Evolutionary conservation across 2,113 vertebrate genomes (phyloP).

Genomic region (Genyomyrus donnyi): DNA sequence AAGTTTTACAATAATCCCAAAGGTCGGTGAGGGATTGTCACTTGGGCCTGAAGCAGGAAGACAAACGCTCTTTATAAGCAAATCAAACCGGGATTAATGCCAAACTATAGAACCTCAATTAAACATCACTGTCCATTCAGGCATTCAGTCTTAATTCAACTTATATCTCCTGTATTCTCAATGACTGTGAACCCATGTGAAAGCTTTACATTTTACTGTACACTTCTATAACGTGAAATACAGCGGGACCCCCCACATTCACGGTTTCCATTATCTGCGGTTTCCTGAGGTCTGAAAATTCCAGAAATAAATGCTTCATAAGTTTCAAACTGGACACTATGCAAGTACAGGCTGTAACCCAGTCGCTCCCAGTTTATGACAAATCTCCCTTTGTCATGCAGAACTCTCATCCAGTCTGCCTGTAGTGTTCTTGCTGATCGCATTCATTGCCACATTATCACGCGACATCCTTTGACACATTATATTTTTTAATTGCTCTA

Average conservation of each 20-base stretch:
- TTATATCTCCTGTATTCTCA: background rate
- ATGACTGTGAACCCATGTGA: background rate
- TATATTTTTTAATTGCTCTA: background rate
- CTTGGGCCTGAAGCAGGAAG: background rate
- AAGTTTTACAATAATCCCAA: constrained; percentile 36
- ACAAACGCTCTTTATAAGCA: background rate
- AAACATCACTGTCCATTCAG: background rate
- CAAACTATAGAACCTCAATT: background rate
- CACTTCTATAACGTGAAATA: background rate
- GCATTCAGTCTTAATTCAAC: background rate
- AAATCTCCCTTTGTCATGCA: background rate
- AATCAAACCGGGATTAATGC: background rate
- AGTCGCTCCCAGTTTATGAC: background rate
- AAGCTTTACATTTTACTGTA: background rate
- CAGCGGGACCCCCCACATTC: background rate
- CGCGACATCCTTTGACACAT: background rate
- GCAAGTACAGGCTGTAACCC: background rate
- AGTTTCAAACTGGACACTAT: background rate
- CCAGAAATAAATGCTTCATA: background rate
- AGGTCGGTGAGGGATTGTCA: constrained; percentile 30
- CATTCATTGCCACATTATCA: background rate
- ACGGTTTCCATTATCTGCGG: background rate
- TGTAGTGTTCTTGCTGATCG: background rate
- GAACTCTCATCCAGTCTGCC: background rate
- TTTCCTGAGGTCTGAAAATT: background rate